phyloP scores from a whole-genome alignment of 2,888 invertebrate species.

The Mythimna albipuncta region DNA sequence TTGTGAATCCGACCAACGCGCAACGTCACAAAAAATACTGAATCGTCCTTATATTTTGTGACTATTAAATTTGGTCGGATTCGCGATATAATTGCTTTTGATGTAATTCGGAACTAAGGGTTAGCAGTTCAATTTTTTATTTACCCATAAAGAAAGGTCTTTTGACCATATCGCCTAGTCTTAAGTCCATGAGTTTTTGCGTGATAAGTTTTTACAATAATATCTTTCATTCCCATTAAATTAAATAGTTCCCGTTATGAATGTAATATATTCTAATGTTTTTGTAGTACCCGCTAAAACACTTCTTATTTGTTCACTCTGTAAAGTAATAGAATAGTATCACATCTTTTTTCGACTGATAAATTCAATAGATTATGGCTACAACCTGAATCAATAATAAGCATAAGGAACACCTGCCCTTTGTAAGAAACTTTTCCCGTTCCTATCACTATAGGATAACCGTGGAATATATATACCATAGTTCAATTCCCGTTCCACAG shows the following conservation, averaged over 20 bases:
- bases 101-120: too few relatives aligned
- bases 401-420: neutral
- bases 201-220: too few relatives aligned
- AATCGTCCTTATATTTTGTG: too few relatives aligned
- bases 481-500: slow-evolving; percentile 5
- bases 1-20: too few relatives aligned
- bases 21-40: too few relatives aligned
- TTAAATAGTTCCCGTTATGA: neutral
- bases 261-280: neutral
- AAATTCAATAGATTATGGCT: too few relatives aligned
- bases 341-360: too few relatives aligned
- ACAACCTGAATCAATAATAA: neutral
- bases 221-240: neutral
- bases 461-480: neutral
- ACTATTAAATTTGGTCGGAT: too few relatives aligned
- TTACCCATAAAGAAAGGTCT: neutral
- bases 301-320: too few relatives aligned
- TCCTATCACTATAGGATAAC: neutral
- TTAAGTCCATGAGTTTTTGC: neutral
- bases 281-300: neutral
- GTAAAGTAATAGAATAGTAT: too few relatives aligned
- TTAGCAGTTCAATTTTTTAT: neutral
- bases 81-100: too few relatives aligned
- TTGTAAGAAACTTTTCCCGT: too few relatives aligned
- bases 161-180: neutral